Percentiles rank a stretch among this genome's conserved stretches.
Evolutionary conservation across 2,113 vertebrate species (phyloP).

Genomic region (Spea multiplicata): DNA sequence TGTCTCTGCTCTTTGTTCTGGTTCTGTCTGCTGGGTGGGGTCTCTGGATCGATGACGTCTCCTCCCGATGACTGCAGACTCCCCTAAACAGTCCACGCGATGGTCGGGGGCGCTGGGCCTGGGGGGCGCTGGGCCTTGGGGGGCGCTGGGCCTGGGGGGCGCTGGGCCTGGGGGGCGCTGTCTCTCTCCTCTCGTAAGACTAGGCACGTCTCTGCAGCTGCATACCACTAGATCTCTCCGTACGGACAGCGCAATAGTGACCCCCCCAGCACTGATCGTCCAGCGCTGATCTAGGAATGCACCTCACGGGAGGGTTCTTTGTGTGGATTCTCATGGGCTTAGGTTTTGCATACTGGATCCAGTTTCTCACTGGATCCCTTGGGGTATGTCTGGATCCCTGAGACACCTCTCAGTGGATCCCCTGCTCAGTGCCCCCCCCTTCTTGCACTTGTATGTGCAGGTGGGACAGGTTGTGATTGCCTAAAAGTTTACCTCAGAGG

Average conservation of each 20-base stretch:
- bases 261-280: too few species aligned
- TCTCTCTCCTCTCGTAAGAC: neutral
- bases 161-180: neutral
- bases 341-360: too few species aligned
- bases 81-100: neutral
- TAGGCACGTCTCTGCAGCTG: neutral
- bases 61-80: neutral
- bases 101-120: neutral
- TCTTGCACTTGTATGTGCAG: too few species aligned
- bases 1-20: constrained; percentile 16
- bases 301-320: neutral
- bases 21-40: neutral
- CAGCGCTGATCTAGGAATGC: too few species aligned
- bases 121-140: neutral
- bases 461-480: too few species aligned
- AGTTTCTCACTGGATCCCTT: too few species aligned
- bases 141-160: neutral
- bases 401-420: too few species aligned
- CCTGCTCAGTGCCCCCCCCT: too few species aligned
- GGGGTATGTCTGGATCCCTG: too few species aligned
- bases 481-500: too few species aligned
- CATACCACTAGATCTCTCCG: too few species aligned
- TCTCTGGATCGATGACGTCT: neutral
- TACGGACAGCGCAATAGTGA: too few species aligned
- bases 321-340: neutral